Evolutionary conservation across 2,797 vertebrate genomes (phyloP).

Genomic region (Chaunax sp.): DNA sequence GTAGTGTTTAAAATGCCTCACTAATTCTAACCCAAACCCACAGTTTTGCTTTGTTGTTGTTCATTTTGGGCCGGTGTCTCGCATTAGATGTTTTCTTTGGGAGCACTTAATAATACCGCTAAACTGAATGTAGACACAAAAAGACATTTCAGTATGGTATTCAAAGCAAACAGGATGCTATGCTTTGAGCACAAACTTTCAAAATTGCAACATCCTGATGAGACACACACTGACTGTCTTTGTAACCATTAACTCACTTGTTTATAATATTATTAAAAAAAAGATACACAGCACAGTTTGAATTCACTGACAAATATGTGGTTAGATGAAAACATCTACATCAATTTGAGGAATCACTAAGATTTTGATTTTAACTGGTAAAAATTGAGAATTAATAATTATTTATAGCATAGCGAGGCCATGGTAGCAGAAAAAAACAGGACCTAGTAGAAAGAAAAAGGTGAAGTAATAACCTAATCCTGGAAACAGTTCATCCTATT

Average conservation of each 20-base stretch:
- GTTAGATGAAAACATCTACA: too few relatives aligned
- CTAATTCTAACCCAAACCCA: too few relatives aligned
- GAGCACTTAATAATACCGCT: not conserved
- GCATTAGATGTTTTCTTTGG: too few relatives aligned
- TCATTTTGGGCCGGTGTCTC: too few relatives aligned
- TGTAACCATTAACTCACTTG: too few relatives aligned
- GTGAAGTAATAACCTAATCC: slow-evolving; percentile 33
- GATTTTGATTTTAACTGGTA: not conserved
- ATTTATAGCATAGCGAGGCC: too few relatives aligned
- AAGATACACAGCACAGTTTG: not conserved
- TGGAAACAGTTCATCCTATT: slow-evolving; percentile 41
- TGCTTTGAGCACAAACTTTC: slow-evolving; percentile 2
- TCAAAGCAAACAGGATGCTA: not conserved
- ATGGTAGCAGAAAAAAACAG: not conserved
- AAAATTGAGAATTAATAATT: not conserved
- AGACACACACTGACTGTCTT: too few relatives aligned
- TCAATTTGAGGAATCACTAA: too few relatives aligned
- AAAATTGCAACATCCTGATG: slow-evolving; percentile 4
- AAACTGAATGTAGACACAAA: slow-evolving; percentile 3
- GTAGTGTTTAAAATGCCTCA: too few relatives aligned
- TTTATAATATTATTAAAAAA: too few relatives aligned
- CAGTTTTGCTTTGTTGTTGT: too few relatives aligned
- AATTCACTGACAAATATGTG: too few relatives aligned
- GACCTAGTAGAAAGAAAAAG: slow-evolving; percentile 21
- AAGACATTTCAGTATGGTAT: not conserved